A percentile compares a stretch with the other conserved stretches of the same genome.
phyloP scores from a whole-genome alignment of 2,797 vertebrate genomes.

The Limosa lapponica region DNA sequence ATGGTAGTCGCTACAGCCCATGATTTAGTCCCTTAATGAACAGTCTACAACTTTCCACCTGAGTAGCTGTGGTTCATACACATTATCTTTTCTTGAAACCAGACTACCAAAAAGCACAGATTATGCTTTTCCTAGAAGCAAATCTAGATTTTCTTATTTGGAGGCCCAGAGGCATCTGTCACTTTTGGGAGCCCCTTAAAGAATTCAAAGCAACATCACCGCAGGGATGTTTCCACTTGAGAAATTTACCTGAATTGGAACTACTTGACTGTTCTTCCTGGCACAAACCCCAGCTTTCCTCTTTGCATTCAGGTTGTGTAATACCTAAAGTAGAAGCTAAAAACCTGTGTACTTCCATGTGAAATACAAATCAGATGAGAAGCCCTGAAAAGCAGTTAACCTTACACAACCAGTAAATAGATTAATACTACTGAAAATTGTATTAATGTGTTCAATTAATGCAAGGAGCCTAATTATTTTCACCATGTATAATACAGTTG shows the following conservation, averaged over 20 bases:
- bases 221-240: background rate
- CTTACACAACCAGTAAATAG: background rate
- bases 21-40: background rate
- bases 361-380: background rate
- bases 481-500: background rate
- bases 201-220: background rate
- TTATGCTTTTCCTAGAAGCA: background rate
- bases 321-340: background rate
- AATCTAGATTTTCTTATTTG: background rate
- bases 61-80: background rate
- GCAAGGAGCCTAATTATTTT: background rate
- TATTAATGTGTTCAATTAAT: background rate
- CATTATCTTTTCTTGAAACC: background rate
- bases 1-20: fast-evolving
- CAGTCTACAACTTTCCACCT: background rate
- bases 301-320: background rate
- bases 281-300: background rate
- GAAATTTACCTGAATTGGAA: background rate
- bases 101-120: background rate
- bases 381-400: background rate
- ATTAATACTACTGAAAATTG: background rate
- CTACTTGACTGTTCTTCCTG: background rate
- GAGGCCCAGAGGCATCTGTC: background rate
- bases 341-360: background rate
- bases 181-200: background rate